phyloP scores from a whole-genome alignment of 1,140 invertebrate species.

The Harpegnathos saltator region DNA sequence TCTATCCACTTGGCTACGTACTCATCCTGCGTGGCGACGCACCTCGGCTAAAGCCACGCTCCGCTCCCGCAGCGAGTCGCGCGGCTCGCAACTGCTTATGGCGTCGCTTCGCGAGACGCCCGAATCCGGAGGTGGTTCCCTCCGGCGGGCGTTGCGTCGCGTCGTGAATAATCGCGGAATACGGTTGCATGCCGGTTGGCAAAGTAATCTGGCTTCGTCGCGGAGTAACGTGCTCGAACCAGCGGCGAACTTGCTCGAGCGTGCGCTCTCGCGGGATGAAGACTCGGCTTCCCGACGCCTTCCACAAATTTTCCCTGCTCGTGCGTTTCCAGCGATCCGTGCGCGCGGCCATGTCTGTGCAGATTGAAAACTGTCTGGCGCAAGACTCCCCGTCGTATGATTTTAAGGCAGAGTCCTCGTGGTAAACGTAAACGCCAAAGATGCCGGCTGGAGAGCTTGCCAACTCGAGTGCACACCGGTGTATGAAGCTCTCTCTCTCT shows the following conservation, averaged over 20 bases:
- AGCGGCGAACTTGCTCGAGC: conserved; percentile 59
- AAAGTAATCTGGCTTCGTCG: conserved; percentile 53
- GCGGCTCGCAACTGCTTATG: conserved; percentile 72
- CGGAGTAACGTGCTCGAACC: conserved; percentile 24
- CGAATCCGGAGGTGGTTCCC: conserved; percentile 46
- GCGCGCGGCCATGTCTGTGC: conserved; percentile 2
- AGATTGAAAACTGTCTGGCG: conserved; percentile 70
- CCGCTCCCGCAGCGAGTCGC: conserved; percentile 67
- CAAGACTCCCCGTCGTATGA: conserved; percentile 55
- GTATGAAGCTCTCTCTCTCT: conserved; percentile 2
- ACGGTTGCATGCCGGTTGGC: conserved; percentile 41
- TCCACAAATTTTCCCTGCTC: conserved; percentile 66
- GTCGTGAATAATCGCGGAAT: conserved; percentile 24
- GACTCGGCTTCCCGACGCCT: conserved; percentile 69
- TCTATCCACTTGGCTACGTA: conserved; percentile 64
- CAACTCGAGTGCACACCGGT: conserved; percentile 40
- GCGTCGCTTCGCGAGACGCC: conserved; percentile 72
- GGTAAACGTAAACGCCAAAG: conserved; percentile 14
- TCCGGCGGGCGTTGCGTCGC: too few species aligned
- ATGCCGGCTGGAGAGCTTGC: conserved; percentile 42
- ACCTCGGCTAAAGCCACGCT: conserved; percentile 40
- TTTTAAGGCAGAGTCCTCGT: conserved; percentile 56
- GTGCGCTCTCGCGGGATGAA: conserved; percentile 68
- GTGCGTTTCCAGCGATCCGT: conserved; percentile 12
- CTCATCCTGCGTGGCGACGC: conserved; percentile 30